Evolutionary conservation across 1,140 invertebrate species (phyloP).

Genomic region (Cotesia vestalis): DNA sequence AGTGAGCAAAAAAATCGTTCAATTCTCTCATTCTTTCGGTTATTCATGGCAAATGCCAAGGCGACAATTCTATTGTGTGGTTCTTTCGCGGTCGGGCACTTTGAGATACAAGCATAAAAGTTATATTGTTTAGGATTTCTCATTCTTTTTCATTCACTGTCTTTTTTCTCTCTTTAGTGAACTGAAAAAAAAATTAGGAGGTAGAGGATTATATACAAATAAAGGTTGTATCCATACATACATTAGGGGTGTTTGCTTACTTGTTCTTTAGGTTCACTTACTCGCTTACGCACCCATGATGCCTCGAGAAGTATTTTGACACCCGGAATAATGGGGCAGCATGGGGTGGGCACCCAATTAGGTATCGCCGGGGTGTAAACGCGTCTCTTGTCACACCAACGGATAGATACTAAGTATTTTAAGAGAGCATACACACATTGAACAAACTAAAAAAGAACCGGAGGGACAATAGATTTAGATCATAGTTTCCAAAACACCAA

Average conservation of each 20-base stretch:
- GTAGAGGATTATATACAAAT: constrained; percentile 7
- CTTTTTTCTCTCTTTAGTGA: constrained; percentile 8
- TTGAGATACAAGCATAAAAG: constrained; percentile 54
- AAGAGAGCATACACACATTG: constrained; percentile 24
- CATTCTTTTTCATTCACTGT: constrained; percentile 20
- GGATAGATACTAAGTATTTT: constrained; percentile 37
- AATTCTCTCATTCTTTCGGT: constrained; percentile 44
- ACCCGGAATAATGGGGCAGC: constrained; percentile 62
- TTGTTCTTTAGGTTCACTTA: constrained; percentile 20
- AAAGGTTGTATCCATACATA: background rate
- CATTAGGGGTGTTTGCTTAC: background rate
- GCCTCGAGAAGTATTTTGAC: constrained; percentile 63
- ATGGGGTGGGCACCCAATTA: constrained; percentile 64
- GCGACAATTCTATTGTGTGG: constrained; percentile 58
- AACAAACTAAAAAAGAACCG: constrained; percentile 23
- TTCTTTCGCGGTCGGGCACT: constrained; percentile 56
- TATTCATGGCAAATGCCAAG: constrained; percentile 23
- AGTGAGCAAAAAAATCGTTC: constrained; percentile 39
- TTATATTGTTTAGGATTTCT: constrained; percentile 20
- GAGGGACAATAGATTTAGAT: constrained; percentile 30
- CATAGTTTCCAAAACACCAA: constrained; percentile 22
- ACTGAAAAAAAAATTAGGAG: background rate
- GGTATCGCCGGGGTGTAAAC: constrained; percentile 57
- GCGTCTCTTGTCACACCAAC: constrained; percentile 26
- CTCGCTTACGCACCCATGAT: constrained; percentile 18